phyloP scores from a whole-genome alignment of 2,797 vertebrate species.

The Hydrolagus colliei region DNA sequence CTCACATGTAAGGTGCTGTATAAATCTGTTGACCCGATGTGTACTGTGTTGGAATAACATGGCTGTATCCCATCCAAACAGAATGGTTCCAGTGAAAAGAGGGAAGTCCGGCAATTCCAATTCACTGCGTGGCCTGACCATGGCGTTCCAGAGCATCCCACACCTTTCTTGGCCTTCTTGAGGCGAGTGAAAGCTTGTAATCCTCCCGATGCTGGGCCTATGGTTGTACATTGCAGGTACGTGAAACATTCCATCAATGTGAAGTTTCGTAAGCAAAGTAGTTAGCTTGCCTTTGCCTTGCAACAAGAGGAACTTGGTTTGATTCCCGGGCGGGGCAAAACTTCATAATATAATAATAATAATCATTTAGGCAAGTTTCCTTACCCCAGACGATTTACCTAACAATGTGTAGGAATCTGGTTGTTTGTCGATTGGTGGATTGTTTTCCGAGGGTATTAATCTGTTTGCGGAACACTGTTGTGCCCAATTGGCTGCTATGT shows the following conservation, averaged over 20 bases:
- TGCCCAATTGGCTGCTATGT: too few relatives aligned
- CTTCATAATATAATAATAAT: too few relatives aligned
- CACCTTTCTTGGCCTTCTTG: constrained; percentile 91
- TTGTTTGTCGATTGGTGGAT: too few relatives aligned
- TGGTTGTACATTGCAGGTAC: constrained; percentile 98
- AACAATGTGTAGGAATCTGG: too few relatives aligned
- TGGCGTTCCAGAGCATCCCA: constrained; percentile 92
- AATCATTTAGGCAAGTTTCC: too few relatives aligned
- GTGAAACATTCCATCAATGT: background rate
- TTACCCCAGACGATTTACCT: too few relatives aligned
- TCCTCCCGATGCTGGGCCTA: constrained; percentile 91
- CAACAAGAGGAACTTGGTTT: too few relatives aligned
- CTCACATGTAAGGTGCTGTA: too few relatives aligned
- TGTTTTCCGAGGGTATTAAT: too few relatives aligned
- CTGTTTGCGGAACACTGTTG: too few relatives aligned
- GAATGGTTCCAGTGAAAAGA: constrained; percentile 95
- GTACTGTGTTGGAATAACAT: background rate
- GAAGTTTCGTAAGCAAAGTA: background rate
- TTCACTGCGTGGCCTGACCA: constrained; percentile 98
- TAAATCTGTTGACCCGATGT: background rate
- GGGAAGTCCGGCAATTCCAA: constrained; percentile 95
- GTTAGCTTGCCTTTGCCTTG: background rate
- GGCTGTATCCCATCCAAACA: constrained; percentile 47
- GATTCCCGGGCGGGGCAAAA: too few relatives aligned
- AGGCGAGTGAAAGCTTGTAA: constrained; percentile 94